Evolutionary conservation across 1,140 invertebrate genomes (phyloP).

Genomic region (Cotesia typhae): DNA sequence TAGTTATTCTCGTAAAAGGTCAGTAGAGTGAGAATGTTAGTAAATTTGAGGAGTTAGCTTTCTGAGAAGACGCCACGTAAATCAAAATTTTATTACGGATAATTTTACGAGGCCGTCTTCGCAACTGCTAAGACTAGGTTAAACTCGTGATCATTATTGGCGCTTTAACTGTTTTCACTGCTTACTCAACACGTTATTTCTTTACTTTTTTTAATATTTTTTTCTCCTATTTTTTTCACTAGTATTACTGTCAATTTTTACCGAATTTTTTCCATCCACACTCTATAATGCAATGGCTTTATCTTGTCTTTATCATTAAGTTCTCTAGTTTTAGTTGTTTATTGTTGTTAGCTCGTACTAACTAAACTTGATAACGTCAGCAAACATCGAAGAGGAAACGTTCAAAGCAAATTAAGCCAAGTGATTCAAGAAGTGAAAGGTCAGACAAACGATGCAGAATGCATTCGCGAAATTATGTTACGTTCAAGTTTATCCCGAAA

Average conservation of each 20-base stretch:
- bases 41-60: constrained; percentile 36
- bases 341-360: constrained; percentile 48
- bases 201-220: neutral
- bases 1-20: constrained; percentile 33
- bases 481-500: constrained; percentile 1
- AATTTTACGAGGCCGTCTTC: constrained; percentile 54
- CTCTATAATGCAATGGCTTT: neutral
- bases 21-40: constrained; percentile 12
- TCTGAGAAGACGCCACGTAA: constrained; percentile 53
- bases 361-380: constrained; percentile 36
- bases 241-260: neutral
- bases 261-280: neutral
- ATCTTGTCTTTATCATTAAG: neutral
- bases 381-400: constrained; percentile 33
- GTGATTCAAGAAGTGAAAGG: constrained; percentile 29
- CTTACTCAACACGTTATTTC: neutral
- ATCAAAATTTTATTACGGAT: constrained; percentile 60
- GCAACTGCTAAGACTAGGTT: constrained; percentile 46
- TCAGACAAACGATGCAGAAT: constrained; percentile 24
- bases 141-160: constrained; percentile 50
- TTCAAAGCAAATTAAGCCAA: constrained; percentile 25
- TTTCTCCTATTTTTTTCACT: constrained; percentile 8
- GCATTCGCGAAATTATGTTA: constrained; percentile 4
- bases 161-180: constrained; percentile 20
- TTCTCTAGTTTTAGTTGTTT: constrained; percentile 10